Base-by-base conservation (phyloP, 2,113 vertebrate genomes). In the Pholis gunnellus region DNA sequence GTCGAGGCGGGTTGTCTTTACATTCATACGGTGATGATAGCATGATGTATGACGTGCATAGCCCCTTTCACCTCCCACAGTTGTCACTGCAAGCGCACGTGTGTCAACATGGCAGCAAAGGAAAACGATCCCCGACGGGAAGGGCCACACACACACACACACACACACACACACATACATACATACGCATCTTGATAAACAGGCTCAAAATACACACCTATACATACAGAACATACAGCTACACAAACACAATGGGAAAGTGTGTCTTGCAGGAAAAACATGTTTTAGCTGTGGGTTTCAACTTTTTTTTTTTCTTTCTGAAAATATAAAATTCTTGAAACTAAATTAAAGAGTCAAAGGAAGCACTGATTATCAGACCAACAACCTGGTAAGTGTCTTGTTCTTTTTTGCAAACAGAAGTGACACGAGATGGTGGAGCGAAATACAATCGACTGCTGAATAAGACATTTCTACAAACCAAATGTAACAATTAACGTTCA, bases 21-120 rank as follows among this genome's bases (percentile, higher is more conserved):
- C 36, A 60, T 65, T 61, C 34, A 78, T 59, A 13, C 61, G 66
- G 64, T 57, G 78, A 72, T 78, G 25, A 85, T 15, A 66, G 80
- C 60, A 70, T 82, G 76, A 84, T 40, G 27, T 71, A 78, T 69
- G 84, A 84, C 20, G 3, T 36, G 44, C 60, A 13, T 34, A 20
- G 52, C 54, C 14, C 25, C 38, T 52, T 75, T 65, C 42, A 74
- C 76, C 78, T 59, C 68, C 52, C 73, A 25, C 63, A 73, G 78
- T 81, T 79, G 75, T 76, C 70, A 27, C 52, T 40, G 52, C 22
- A 34, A 44, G 40, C 40, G 59, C 84, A 85, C 84, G 48, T 86
- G 86, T 71, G 78, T 84, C 84, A 89, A 89, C 79, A 88, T 69
- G 70, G 60, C 1, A 0, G 44, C 63, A n/a, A 25, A 61, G n/a